phyloP scores from a whole-genome alignment of 2,888 invertebrate genomes.

The Chirona hameri region DNA sequence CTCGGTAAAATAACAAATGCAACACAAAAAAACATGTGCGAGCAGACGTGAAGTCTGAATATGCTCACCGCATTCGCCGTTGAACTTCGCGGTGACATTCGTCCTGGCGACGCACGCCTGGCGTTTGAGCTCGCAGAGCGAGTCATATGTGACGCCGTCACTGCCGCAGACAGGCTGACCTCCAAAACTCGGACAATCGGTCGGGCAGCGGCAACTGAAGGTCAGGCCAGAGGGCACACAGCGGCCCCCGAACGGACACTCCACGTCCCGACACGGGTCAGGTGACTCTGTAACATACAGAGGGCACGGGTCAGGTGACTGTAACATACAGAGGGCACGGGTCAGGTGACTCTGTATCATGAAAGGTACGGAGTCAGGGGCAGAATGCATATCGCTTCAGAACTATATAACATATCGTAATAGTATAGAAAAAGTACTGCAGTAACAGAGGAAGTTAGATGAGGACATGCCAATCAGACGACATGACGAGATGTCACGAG shows the following conservation, averaged over 20 bases:
- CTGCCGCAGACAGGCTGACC: conserved; percentile 35
- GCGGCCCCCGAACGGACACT: conserved; percentile 7
- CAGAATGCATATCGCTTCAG: no score
- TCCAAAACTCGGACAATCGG: conserved; percentile 33
- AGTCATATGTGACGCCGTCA: conserved; percentile 37
- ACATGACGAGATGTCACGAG: no score
- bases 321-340: neutral
- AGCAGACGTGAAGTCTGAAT: no score
- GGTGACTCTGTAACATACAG: neutral
- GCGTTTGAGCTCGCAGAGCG: conserved; percentile 37
- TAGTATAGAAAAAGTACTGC: no score
- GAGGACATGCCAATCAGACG: no score
- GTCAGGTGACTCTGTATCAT: neutral
- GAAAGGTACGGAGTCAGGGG: no score
- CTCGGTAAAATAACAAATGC: no score
- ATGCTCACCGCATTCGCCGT: conserved; percentile 36
- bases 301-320: neutral
- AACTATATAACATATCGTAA: no score
- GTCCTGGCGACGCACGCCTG: conserved; percentile 33
- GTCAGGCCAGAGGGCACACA: neutral
- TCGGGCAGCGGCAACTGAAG: conserved; percentile 31
- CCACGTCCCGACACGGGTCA: neutral
- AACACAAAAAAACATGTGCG: no score
- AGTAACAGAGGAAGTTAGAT: no score
- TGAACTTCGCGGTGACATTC: conserved; percentile 34